A percentile compares a stretch with the other conserved stretches of the same genome.
Evolutionary conservation across 2,888 invertebrate genomes (phyloP).

Genomic region (Lasioglossum malachurum): DNA sequence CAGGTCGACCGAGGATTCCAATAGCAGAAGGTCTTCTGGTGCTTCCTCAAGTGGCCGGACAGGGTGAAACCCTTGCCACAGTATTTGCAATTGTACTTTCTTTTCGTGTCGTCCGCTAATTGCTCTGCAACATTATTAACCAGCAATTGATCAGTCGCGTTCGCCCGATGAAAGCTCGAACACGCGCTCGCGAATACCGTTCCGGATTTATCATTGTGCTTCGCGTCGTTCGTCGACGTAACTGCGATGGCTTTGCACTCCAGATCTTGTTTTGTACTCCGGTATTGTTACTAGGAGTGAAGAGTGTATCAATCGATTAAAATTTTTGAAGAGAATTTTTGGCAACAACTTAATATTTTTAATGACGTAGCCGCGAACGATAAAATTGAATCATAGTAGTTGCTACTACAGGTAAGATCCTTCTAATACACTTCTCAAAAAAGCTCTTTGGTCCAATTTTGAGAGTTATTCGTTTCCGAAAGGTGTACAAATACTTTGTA

Average conservation of each 20-base stretch:
- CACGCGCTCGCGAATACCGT: not conserved
- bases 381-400: not conserved
- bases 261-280: too few relatives aligned
- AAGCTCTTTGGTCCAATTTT: too few relatives aligned
- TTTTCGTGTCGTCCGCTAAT: conserved; percentile 62
- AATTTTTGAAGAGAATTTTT: too few relatives aligned
- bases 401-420: not conserved
- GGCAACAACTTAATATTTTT: not conserved
- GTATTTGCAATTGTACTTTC: conserved; percentile 70
- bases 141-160: conserved; percentile 45
- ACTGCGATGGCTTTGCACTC: not conserved
- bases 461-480: too few relatives aligned
- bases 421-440: too few relatives aligned
- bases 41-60: conserved; percentile 65
- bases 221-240: not conserved
- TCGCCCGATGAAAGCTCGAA: not conserved
- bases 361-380: not conserved
- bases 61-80: conserved; percentile 71
- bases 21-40: conserved; percentile 68
- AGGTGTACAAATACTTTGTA: too few relatives aligned
- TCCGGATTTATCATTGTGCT: not conserved
- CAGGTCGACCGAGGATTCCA: conserved; percentile 69
- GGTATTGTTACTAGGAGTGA: too few relatives aligned
- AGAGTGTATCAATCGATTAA: too few relatives aligned
- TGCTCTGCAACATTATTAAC: conserved; percentile 68